Base-by-base conservation (phyloP, 2,113 vertebrate species). In the Pluvialis apricaria region DNA sequence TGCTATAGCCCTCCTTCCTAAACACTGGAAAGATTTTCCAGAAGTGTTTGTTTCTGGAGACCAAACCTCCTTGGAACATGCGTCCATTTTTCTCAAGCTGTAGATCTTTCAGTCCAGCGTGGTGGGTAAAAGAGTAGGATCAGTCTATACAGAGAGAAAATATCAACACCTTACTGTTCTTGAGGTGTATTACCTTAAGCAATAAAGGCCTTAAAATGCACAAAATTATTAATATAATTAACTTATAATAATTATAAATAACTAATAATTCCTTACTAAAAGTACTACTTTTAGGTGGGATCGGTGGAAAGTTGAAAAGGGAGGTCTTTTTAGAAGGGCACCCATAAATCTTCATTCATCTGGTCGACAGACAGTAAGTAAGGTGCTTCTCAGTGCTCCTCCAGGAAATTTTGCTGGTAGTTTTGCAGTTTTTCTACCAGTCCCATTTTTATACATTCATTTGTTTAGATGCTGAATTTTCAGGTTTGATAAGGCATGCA, bases 291-390 rank as follows among this genome's bases (percentile, higher is more conserved):
- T 82, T 72, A 36, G 6, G 6, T 65, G 32, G 15, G 12, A 38
- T 51, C 0, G 0, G 3, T 54, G 16, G 12, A 38, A 17, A 55
- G 12, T 19, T 61, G 29, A 79, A 79, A 75, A 40, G 3, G 3
- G 52, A 34, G 8, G 12, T 21, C 3, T n/a, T 60, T 60, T 36
- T 36, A 36, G 66, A 71, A 87, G 6, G 17, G 5, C 11, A 70
- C 12, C 6, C 19, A 68, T 49, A 72, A 60, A 77, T 72, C 11
- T 66, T 17, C 26, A 36, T 11, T 65, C 11, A 10, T 36, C 8
- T 47, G 32, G 6, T 8, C 2, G 12, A 20, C 2, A 57, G 20
- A 28, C 3, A 25, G 4, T 47, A 34, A 49, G 11, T 12, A 34
- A 61, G 21, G 4, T 32, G 7, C 25, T 8, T 49, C 8, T 14